Evolutionary conservation across 2,797 vertebrate genomes (phyloP).

Genomic region (Esox lucius): DNA sequence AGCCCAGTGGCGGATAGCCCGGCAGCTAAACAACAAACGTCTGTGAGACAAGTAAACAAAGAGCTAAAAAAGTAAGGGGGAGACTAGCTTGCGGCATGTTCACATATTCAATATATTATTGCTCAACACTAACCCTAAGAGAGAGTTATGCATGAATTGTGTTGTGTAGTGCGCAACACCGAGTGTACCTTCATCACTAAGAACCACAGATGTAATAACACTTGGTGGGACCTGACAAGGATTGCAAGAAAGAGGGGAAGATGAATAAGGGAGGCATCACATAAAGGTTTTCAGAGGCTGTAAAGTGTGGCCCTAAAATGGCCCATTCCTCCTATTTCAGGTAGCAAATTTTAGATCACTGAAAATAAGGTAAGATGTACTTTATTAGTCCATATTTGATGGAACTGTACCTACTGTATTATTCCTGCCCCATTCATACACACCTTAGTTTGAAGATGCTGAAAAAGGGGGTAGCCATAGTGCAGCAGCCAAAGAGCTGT

Average conservation of each 20-base stretch:
- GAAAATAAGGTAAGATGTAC: background rate
- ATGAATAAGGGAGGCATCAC: background rate
- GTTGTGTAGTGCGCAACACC: background rate
- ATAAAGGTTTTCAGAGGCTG: background rate
- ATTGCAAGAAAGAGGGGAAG: background rate
- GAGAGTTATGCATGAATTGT: slow-evolving; percentile 31
- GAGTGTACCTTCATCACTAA: slow-evolving; percentile 50
- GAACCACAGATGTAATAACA: background rate
- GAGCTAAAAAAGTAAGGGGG: slow-evolving; percentile 45
- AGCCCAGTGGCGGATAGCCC: slow-evolving; percentile 60
- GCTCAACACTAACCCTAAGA: slow-evolving; percentile 25
- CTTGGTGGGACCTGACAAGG: background rate
- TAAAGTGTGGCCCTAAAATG: background rate
- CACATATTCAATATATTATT: slow-evolving; percentile 16
- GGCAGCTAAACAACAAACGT: slow-evolving; percentile 30
- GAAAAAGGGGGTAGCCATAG: no score
- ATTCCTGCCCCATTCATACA: background rate
- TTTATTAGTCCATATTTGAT: background rate
- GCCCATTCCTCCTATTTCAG: background rate
- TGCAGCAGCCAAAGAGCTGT: no score
- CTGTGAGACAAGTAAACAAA: slow-evolving; percentile 60
- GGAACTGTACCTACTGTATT: background rate
- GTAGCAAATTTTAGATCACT: background rate
- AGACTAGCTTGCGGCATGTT: slow-evolving; percentile 55
- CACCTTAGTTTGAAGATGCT: no score